These are phyloP conservation scores for Theodoxus fluviatilis DNA, from an alignment of 2,888 invertebrate genomes.

Conservation along the genomic window DNA sequence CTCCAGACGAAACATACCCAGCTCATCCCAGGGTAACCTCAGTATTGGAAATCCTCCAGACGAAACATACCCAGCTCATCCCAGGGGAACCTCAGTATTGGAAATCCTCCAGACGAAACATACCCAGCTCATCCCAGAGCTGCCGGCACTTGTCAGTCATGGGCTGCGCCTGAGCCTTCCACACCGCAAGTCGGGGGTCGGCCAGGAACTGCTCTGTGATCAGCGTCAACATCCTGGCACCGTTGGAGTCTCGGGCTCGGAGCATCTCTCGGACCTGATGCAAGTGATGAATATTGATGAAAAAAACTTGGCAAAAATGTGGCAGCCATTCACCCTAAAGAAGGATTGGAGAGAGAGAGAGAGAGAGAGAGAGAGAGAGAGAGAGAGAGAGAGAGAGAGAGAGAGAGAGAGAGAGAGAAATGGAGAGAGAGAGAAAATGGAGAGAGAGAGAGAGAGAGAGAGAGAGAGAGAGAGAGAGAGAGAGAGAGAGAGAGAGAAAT, in stretches of 20 bases:
- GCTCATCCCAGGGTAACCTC: neutral
- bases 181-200: slow-evolving; percentile 80
- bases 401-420: no score
- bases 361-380: no score
- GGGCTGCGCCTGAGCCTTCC: slow-evolving; percentile 83
- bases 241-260: slow-evolving; percentile 83
- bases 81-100: slow-evolving; percentile 59
- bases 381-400: no score
- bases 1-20: neutral
- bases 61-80: neutral
- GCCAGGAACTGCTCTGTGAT: slow-evolving; percentile 88
- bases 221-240: slow-evolving; percentile 82
- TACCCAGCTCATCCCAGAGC: slow-evolving; percentile 83
- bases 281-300: no score
- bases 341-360: no score
- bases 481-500: no score
- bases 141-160: slow-evolving; percentile 87
- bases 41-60: no score
- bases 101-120: slow-evolving; percentile 23
- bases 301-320: no score
- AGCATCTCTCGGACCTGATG: slow-evolving; percentile 87
- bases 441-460: no score
- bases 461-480: no score
- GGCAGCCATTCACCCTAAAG: neutral
- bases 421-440: no score